Base-by-base conservation (phyloP, 2,113 vertebrate species). In the Glareola pratincola region DNA sequence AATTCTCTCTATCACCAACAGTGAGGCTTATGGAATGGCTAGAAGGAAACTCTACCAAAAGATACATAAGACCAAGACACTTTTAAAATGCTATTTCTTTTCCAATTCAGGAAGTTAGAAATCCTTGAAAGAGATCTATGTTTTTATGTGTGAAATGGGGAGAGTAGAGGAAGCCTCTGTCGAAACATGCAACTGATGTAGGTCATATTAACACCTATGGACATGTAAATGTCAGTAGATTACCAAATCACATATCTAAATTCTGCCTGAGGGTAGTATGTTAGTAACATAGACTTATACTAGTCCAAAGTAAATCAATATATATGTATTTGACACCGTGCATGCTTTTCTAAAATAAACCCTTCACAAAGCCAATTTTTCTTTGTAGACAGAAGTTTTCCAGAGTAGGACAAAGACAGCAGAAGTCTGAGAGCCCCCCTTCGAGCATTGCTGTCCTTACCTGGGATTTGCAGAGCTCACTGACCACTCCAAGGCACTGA, bases 171-270 rank as follows among this genome's bases (percentile, higher is more conserved):
- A 86, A 81, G 68, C 59, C 34, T 74, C 22, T 75, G 53, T 76
- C 63, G 41, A 79, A 87, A 77, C 24, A 5, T 6, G 14, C 17
- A 29, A 71, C 62, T 80, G 60, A 95, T 72, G 32, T 63, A 51
- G 66, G 59, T 82, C 64, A 23, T 16, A 5, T 95, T 95, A 93
- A 88, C 71, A 94, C 39, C 48, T 73, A 63, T 7, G n/a, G 50
- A 73, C 41, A 85, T 66, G 96, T 79, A 73, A 94, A 94, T 85
- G 85, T 91, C 91, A 85, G 32, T 74, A 72, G 69, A 64, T 73
- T 88, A 96, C 63, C 64, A 69, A 84, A 57, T 59, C 76, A 62
- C 85, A 64, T 51, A 47, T 72, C 92, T 91, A 30, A 91, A 69
- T 69, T 92, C 75, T 71, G 14, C 79, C 77, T 78, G 29, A 73